A percentile compares a stretch with the other conserved stretches of the same genome.
These are phyloP conservation scores for Onychomys arenicola DNA, from an alignment of 2,797 vertebrate species.

Conservation along the genomic window DNA sequence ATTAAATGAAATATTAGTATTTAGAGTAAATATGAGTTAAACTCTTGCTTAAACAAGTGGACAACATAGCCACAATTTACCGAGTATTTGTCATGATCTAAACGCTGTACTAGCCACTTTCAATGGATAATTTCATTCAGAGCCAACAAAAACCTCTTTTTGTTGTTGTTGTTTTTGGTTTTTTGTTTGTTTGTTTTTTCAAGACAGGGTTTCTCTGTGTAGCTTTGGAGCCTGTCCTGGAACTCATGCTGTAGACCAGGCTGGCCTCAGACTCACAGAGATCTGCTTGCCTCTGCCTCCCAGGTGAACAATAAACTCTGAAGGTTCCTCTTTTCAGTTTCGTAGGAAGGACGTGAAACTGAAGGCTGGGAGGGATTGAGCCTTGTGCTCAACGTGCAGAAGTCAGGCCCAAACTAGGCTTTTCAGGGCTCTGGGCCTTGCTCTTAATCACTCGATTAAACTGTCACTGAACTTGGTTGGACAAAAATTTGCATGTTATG, in stretches of 20 bases:
- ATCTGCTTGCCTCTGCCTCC: too few species aligned
- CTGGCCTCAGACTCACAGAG: too few species aligned
- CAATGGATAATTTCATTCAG: slow-evolving; percentile 7
- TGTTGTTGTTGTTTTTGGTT: too few species aligned
- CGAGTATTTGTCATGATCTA: neutral
- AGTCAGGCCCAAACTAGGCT: neutral
- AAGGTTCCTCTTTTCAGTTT: neutral
- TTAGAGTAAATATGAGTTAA: neutral
- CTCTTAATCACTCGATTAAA: neutral
- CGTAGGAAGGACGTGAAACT: neutral
- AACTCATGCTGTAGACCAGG: too few species aligned
- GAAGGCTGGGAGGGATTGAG: neutral
- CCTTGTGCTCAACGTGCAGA: neutral
- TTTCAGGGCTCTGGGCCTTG: neutral
- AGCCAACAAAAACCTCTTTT: neutral
- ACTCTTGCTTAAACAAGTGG: neutral
- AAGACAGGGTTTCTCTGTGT: too few species aligned
- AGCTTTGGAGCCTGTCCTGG: too few species aligned
- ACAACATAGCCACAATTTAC: neutral
- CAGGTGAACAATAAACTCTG: neutral
- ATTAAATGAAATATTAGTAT: neutral
- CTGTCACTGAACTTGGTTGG: neutral
- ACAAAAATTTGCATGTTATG: neutral
- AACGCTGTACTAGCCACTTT: neutral
- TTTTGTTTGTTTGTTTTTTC: too few species aligned